Evolutionary conservation across 2,113 vertebrate genomes (phyloP).

Genomic region (Peucedramus taeniatus): DNA sequence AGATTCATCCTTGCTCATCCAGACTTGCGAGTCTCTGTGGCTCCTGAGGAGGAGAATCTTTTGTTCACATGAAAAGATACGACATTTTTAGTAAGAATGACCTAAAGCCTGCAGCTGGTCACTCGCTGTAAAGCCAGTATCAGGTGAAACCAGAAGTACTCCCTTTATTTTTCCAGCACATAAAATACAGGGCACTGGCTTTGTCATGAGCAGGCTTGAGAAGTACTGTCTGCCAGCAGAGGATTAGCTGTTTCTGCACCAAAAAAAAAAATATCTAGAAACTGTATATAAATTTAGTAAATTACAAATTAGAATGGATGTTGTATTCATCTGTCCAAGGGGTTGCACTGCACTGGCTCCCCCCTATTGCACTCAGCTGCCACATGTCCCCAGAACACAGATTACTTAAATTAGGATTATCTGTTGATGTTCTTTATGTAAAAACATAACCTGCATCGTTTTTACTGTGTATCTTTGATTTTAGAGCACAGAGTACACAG

Average conservation of each 20-base stretch:
- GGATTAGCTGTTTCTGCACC: neutral
- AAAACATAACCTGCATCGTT: neutral
- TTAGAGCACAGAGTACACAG: conserved; percentile 78
- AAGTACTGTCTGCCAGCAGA: neutral
- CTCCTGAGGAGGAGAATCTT: neutral
- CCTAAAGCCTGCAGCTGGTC: neutral
- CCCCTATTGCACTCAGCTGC: neutral
- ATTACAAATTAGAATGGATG: neutral
- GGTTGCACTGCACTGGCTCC: neutral
- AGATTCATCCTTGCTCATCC: neutral
- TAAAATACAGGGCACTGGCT: neutral
- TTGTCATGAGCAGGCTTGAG: neutral
- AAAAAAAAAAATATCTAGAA: neutral
- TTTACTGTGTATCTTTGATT: neutral
- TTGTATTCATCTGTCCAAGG: neutral
- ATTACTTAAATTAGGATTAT: neutral
- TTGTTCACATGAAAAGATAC: neutral
- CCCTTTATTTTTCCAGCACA: neutral
- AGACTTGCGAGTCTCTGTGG: neutral
- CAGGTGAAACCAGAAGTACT: neutral
- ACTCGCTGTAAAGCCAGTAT: accelerated
- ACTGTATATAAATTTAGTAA: neutral
- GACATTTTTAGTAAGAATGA: neutral
- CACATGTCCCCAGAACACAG: neutral
- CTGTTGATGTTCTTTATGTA: neutral